Percentiles rank a stretch among this genome's conserved stretches.
Conservation (phyloP, 2,888 invertebrate species). For the Cheilosia soror region DNA sequence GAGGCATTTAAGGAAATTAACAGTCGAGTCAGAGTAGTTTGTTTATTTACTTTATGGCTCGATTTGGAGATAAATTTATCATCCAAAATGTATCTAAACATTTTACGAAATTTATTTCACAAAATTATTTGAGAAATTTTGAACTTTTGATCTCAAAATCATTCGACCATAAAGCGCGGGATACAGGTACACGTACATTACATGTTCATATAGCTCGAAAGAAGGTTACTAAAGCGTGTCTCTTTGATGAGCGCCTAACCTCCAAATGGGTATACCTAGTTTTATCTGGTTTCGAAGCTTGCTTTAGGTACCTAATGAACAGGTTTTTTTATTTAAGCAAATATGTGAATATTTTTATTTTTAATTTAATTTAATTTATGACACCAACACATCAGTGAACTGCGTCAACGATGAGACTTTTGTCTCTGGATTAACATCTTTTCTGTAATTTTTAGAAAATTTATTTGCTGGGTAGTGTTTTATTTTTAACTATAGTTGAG, state of each 20-base stretch:
- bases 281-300: constrained; percentile 28
- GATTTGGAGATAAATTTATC: constrained; percentile 47
- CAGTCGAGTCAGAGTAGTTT: constrained; percentile 39
- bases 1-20: constrained; percentile 53
- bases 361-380: neutral
- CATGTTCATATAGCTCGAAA: constrained; percentile 19
- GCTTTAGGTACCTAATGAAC: neutral
- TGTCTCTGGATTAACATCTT: neutral
- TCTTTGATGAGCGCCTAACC: neutral
- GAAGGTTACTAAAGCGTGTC: constrained; percentile 26
- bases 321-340: neutral
- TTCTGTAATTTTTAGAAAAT: no score
- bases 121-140: constrained; percentile 10
- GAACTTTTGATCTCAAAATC: constrained; percentile 16
- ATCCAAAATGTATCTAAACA: constrained; percentile 11
- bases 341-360: neutral
- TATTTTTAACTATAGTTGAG: no score
- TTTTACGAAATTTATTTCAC: neutral
- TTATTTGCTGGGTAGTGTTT: no score
- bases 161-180: neutral
- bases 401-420: constrained; percentile 9
- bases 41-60: constrained; percentile 51
- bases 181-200: neutral
- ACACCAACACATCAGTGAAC: neutral
- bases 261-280: neutral